phyloP scores from a whole-genome alignment of 2,888 invertebrate genomes.

The Argyresthia albistria region DNA sequence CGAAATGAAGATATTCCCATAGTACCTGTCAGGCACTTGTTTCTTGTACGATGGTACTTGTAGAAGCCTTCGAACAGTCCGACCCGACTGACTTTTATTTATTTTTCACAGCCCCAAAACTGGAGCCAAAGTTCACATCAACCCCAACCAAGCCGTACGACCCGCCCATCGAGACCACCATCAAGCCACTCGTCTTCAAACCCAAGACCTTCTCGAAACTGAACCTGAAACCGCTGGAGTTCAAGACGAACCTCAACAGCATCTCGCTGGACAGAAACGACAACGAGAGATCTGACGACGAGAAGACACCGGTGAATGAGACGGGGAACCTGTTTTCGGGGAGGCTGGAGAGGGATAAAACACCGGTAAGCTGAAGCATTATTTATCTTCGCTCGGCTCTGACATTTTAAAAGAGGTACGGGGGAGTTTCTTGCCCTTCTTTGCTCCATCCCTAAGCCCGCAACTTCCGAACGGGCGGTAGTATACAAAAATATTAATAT shows the following conservation, averaged over 20 bases:
- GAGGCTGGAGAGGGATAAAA: slow-evolving; percentile 46
- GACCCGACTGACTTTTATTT: too few relatives aligned
- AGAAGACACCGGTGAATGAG: slow-evolving; percentile 46
- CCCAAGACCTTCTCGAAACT: slow-evolving; percentile 48
- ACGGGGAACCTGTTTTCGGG: slow-evolving; percentile 28
- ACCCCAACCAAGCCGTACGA: not conserved
- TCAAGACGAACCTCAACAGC: slow-evolving; percentile 63
- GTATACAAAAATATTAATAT: too few relatives aligned
- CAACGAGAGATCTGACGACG: slow-evolving; percentile 58
- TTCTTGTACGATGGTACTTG: too few relatives aligned
- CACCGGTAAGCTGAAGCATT: slow-evolving; percentile 37
- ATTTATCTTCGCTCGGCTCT: too few relatives aligned
- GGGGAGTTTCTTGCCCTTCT: too few relatives aligned
- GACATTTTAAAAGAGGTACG: too few relatives aligned
- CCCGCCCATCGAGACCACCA: not conserved
- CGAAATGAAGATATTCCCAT: too few relatives aligned
- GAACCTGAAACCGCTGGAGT: slow-evolving; percentile 68
- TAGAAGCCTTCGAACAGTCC: too few relatives aligned
- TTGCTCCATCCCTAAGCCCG: too few relatives aligned
- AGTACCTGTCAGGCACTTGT: too few relatives aligned
- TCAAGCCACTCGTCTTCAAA: slow-evolving; percentile 28
- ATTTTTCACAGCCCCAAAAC: not conserved
- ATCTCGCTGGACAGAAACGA: slow-evolving; percentile 47
- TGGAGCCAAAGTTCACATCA: not conserved
- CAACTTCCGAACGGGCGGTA: too few relatives aligned